Evolutionary conservation across 2,888 invertebrate species (phyloP).

Genomic region (Tromatobia lineatoria): DNA sequence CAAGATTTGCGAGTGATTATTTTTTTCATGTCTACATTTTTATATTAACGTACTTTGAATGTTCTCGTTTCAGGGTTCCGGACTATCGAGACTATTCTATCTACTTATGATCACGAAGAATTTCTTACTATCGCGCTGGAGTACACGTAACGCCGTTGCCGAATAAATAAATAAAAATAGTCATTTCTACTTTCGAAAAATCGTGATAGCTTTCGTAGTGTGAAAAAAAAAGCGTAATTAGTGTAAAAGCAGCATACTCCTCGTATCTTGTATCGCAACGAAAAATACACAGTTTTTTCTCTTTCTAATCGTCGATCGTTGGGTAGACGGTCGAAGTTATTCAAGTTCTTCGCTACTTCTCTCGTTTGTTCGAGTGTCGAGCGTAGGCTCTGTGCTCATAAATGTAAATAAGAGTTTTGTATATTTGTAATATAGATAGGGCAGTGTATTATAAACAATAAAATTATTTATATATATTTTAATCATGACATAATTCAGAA

Average conservation of each 20-base stretch:
- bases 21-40: neutral
- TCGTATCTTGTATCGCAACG: conserved; percentile 81
- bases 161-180: conserved; percentile 74
- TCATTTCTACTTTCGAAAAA: conserved; percentile 78
- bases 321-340: conserved; percentile 76
- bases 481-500: conserved; percentile 74
- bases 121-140: conserved; percentile 80
- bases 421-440: conserved; percentile 83
- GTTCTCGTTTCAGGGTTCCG: conserved; percentile 76
- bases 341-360: conserved; percentile 76
- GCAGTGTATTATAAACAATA: conserved; percentile 82
- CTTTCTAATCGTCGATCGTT: conserved; percentile 79
- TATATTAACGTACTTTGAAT: neutral
- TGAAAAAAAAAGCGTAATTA: conserved; percentile 78
- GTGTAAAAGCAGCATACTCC: conserved; percentile 77
- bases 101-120: conserved; percentile 80
- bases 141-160: conserved; percentile 78
- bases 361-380: conserved; percentile 76
- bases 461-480: conserved; percentile 83
- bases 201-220: conserved; percentile 82
- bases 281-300: conserved; percentile 77
- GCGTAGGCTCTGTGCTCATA: conserved; percentile 71
- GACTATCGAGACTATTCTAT: conserved; percentile 77
- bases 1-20: neutral
- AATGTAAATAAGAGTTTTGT: conserved; percentile 82